A percentile compares a stretch with the other conserved stretches of the same genome.
phyloP scores from a whole-genome alignment of 2,113 vertebrate species.

The Gopherus flavomarginatus region DNA sequence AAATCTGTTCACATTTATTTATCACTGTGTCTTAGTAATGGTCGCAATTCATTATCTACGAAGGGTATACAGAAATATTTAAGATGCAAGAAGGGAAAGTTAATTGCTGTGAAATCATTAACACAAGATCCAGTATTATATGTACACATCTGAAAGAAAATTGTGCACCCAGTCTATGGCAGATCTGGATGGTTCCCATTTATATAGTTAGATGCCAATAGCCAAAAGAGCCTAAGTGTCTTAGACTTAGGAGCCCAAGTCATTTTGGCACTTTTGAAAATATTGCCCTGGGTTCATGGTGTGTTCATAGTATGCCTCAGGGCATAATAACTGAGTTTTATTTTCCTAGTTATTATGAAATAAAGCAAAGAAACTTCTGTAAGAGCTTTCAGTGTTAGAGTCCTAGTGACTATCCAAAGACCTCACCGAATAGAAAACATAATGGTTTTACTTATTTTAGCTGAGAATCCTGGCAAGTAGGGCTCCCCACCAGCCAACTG shows the following conservation, averaged over 20 bases:
- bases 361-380: background rate
- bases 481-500: background rate
- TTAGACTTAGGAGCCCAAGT: background rate
- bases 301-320: background rate
- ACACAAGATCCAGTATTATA: too few species aligned
- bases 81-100: too few species aligned
- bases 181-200: too few species aligned
- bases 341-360: background rate
- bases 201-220: too few species aligned
- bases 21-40: too few species aligned
- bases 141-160: too few species aligned
- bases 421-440: background rate
- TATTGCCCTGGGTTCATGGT: background rate
- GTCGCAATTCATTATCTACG: too few species aligned
- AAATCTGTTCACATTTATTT: too few species aligned
- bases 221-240: too few species aligned
- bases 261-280: background rate
- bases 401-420: background rate
- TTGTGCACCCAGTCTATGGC: too few species aligned
- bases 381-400: background rate
- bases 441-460: background rate
- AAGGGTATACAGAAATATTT: too few species aligned
- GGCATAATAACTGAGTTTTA: background rate
- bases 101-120: too few species aligned
- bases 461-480: background rate